Evolutionary conservation across 2,888 invertebrate genomes (phyloP), one percentile per base, ranked within the genome.

Genomic region (Cataglyphis rosenhaueri): DNA sequence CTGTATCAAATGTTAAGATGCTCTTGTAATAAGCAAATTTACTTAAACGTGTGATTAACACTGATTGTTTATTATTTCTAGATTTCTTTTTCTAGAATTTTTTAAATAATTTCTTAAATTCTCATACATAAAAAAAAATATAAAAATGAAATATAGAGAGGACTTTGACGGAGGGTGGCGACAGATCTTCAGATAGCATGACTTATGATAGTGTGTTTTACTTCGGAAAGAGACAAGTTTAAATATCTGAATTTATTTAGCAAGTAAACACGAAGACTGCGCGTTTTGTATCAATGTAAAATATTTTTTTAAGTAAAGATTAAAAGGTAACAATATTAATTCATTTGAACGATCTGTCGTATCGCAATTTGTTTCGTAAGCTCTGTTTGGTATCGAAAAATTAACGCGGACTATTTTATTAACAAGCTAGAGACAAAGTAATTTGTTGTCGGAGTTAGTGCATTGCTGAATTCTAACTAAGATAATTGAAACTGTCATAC

Each of bases 291-390:
- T 73, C 64, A 64, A 73, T n/a, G 66, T 59, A 29, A 71, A 21
- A 3, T 18, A 25, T 25, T 18, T 4, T 29, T 12, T 55, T 38
- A 48, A 59, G 21, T 18, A 21, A 29, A 62, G 29, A 62, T 29
- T 59, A 61, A 68, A 48, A 12, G 55, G 38, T 25, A 70, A 78
- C 75, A 82, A 85, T 32, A 32, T 85, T 85, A 83, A 85, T 85
- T 83, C 70, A 83, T 83, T 81, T 78, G 66, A 62, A 52, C 41
- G 65, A 44, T 38, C 25, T 25, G 68, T 55, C 25, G 29, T 10
- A 10, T 41, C 21, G 25, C 25, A 10, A 25, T 8, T 65, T 41
- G 29, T 73, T 44, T 41, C 6, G 29, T 41, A 41, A 76, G 32
- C 12, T 65, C 57, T 57, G 15, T 57, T 25, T 81, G 81, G 18